Base-by-base conservation (phyloP, 2,888 invertebrate species). In the Dioctria rufipes region DNA sequence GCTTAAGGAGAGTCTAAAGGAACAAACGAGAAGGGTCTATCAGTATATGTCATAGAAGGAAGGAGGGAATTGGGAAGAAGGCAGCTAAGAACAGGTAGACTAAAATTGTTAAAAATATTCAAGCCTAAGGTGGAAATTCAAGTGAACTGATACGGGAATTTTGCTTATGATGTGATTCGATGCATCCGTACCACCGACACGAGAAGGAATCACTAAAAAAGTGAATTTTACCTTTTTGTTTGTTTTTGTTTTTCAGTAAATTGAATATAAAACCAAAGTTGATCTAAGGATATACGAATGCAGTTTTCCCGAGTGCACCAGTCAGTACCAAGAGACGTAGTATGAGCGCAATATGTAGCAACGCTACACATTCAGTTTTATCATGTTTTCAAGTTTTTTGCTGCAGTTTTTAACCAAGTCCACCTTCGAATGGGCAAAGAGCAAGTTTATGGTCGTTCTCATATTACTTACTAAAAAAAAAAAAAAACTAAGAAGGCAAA, bases 221-320 rank as follows among this genome's bases (percentile, higher is more conserved):
- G 1, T 54, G 49, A 25, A 25, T 39, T 37, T 5, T 39, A 63
- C 5, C 13, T 5, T 63, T 25, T 9, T 37, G 5, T 54, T 54
- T 54, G 0, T 54, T 69, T 75, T 75, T 60, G 13, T 60, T 60
- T 75, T 75, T 75, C 60, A 60, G 40, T 60, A 75, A 75, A 75
- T 75, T 75, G 73, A 75, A 75, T 75, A 60, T 75, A 54, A 75
- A 75, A 71, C n/a, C 71, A 37, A 54, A 54, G 25, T 11, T 49
- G 37, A 69, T 25, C 39, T 9, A 54, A 37, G 39, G 54, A 46
- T 25, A 43, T 71, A 54, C 54, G 51, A 54, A 37, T 37, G 8
- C 37, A n/a, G 46, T 40, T 67, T 43, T 25, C 25, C 25, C 25
- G 25, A 25, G 25, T 25, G 25, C 25, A 25, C 0, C 25, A 60